Conservation (phyloP, 2,797 vertebrate species). For the Neosilurus mollespiculum region DNA sequence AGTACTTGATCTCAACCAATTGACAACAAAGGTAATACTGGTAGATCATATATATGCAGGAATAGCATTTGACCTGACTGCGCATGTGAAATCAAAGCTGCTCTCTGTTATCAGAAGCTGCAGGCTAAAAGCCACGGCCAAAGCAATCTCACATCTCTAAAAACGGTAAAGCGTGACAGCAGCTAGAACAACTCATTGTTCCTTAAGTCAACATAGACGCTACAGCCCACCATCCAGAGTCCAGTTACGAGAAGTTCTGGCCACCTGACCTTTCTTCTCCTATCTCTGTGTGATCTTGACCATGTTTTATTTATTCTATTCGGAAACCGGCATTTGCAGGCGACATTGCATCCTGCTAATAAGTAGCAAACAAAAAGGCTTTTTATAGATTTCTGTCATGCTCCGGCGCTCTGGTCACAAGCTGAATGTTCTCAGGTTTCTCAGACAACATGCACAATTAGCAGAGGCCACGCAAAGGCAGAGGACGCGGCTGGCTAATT, state of each 20-base stretch:
- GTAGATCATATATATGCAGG: background rate
- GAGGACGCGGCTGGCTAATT: constrained; percentile 46
- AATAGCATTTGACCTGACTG: background rate
- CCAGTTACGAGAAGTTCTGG: constrained; percentile 52
- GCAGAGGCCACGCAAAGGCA: constrained; percentile 38
- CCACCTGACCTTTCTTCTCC: constrained; percentile 59
- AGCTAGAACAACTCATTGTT: constrained; percentile 55
- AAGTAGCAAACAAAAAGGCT: constrained; percentile 57
- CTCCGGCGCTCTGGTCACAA: constrained; percentile 49
- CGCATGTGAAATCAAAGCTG: constrained; percentile 46
- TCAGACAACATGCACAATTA: constrained; percentile 57
- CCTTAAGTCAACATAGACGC: constrained; percentile 57
- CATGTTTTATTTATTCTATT: constrained; percentile 63
- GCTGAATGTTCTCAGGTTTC: constrained; percentile 53
- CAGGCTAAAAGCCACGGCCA: constrained; percentile 41
- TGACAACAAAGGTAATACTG: background rate
- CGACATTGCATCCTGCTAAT: constrained; percentile 55
- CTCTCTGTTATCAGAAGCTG: constrained; percentile 28
- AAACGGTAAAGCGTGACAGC: constrained; percentile 39
- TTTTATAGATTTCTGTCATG: constrained; percentile 59
- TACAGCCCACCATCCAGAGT: constrained; percentile 58
- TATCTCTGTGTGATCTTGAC: constrained; percentile 46
- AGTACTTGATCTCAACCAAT: background rate
- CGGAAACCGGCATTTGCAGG: constrained; percentile 13
- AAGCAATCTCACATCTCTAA: constrained; percentile 49